Conservation (phyloP, 2,888 invertebrate species). For the Caenorhabditis uteleia region DNA sequence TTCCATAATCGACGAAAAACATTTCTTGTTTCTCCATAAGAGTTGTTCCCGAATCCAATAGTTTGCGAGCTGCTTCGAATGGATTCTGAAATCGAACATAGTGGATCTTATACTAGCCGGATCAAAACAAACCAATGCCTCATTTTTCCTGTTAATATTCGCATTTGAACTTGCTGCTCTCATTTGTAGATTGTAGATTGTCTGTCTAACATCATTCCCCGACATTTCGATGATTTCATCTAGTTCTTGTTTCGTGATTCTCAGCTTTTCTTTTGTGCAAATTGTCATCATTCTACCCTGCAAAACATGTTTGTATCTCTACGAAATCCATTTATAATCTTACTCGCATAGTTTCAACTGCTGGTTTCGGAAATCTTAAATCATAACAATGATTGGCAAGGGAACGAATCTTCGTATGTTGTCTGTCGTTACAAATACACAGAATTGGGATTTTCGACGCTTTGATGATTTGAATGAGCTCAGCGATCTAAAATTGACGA, state of each 20-base stretch:
- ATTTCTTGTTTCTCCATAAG: conserved; percentile 75
- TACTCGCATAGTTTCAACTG: conserved; percentile 87
- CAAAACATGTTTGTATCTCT: conserved; percentile 11
- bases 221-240: conserved; percentile 79
- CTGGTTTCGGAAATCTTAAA: conserved; percentile 83
- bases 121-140: conserved; percentile 77
- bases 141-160: conserved; percentile 80
- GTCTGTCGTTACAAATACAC: conserved; percentile 96
- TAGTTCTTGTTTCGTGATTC: conserved; percentile 79
- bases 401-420: conserved; percentile 81
- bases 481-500: conserved; percentile 73
- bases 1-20: conserved; percentile 95
- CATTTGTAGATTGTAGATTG: conserved; percentile 82
- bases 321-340: conserved; percentile 44
- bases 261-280: conserved; percentile 87
- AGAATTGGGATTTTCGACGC: conserved; percentile 85
- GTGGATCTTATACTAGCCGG: too few species aligned
- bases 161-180: conserved; percentile 74
- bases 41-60: conserved; percentile 79
- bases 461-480: conserved; percentile 89
- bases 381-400: conserved; percentile 93
- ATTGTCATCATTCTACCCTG: conserved; percentile 89
- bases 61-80: conserved; percentile 67
- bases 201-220: conserved; percentile 86
- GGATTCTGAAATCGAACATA: conserved; percentile 61